A percentile compares a stretch with the other conserved stretches of the same genome.
Conservation (phyloP, 2,888 invertebrate genomes). For the Caenorhabditis sp. region DNA sequence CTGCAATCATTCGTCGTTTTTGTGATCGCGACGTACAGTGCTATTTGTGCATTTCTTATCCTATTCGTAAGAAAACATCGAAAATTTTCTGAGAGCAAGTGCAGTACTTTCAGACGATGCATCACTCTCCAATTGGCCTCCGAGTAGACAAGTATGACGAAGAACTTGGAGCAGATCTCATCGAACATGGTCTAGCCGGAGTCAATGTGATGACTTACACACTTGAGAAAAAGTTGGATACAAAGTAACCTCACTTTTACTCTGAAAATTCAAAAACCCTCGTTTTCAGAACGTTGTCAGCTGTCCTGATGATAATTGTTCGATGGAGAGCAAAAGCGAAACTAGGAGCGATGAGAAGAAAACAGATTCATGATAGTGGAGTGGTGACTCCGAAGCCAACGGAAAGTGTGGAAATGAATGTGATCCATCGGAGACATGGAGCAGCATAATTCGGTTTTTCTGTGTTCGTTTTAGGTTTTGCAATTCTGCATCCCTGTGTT, state of each 20-base stretch:
- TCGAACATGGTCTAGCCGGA: constrained; percentile 80
- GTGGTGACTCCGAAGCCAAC: constrained; percentile 36
- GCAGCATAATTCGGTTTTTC: neutral
- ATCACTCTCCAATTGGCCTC: constrained; percentile 77
- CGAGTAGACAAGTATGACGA: constrained; percentile 79
- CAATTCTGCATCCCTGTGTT: constrained; percentile 23
- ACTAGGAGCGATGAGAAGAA: constrained; percentile 49
- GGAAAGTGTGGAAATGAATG: constrained; percentile 55
- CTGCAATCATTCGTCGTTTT: constrained; percentile 56
- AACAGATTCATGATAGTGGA: constrained; percentile 53
- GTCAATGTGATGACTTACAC: constrained; percentile 79
- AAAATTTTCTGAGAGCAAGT: neutral
- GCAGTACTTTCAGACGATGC: constrained; percentile 64
- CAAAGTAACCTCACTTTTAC: no score
- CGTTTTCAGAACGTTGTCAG: constrained; percentile 44
- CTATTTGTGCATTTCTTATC: constrained; percentile 63
- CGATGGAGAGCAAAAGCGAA: constrained; percentile 60
- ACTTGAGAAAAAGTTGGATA: constrained; percentile 78
- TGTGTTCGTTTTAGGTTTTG: neutral
- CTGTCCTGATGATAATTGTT: constrained; percentile 53
- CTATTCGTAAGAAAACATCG: constrained; percentile 58
- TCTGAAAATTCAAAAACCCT: no score
- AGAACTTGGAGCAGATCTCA: constrained; percentile 81
- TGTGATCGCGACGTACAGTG: constrained; percentile 58
- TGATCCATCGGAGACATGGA: constrained; percentile 51